Conservation (phyloP, 2,113 vertebrate species). For the Cisticola juncidis region DNA sequence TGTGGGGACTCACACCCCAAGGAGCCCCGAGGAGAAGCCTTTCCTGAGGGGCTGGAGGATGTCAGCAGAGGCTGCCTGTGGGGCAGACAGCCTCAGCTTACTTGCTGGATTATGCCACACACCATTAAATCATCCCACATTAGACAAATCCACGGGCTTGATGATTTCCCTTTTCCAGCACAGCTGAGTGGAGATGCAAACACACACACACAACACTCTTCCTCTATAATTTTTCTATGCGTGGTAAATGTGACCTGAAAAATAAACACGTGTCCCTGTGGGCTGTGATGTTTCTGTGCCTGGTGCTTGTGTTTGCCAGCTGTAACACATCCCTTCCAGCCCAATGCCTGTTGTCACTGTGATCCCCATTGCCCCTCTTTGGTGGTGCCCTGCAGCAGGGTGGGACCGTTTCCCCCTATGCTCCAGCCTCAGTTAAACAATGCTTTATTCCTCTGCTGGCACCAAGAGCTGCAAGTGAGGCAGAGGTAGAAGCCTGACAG, state of each 20-base stretch:
- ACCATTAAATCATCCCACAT: neutral
- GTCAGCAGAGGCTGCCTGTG: neutral
- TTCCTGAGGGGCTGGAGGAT: neutral
- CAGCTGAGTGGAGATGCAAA: neutral
- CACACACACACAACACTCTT: neutral
- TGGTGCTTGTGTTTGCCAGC: neutral
- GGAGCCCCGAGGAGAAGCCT: neutral
- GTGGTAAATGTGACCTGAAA: neutral
- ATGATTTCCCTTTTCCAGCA: neutral
- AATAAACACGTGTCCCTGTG: neutral
- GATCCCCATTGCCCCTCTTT: neutral
- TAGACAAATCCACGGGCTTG: neutral
- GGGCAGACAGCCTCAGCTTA: neutral
- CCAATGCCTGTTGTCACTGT: neutral
- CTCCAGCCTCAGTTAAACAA: neutral
- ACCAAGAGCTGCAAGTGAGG: neutral
- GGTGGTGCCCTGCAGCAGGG: neutral
- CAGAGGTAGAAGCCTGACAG: neutral
- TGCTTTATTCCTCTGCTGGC: neutral
- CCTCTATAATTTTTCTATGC: neutral
- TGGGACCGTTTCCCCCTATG: neutral
- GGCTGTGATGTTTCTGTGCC: neutral
- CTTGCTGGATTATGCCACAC: neutral
- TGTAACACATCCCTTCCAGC: neutral
- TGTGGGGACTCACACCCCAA: neutral